phyloP scores from a whole-genome alignment of 2,113 vertebrate species.

The cattle (Bos taurus) region DNA sequence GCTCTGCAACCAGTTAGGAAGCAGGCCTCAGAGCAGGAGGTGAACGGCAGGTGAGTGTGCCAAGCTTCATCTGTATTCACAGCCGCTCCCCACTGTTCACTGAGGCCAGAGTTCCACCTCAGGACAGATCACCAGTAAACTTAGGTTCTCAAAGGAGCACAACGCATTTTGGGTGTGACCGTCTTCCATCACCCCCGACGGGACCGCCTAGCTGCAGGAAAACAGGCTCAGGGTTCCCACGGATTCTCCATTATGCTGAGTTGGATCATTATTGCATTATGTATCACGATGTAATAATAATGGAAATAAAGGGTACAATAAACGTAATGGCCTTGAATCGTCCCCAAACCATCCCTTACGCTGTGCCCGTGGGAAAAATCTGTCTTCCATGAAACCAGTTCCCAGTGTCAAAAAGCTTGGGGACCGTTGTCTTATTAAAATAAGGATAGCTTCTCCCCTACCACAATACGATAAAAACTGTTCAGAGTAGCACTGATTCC shows the following conservation, averaged over 20 bases:
- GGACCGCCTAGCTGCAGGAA: not conserved
- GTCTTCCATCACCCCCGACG: accelerated
- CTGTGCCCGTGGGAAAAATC: not conserved
- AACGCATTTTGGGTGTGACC: not conserved
- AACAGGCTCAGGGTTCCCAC: not conserved
- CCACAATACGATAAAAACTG: accelerated
- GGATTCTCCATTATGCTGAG: not conserved
- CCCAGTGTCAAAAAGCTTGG: not conserved
- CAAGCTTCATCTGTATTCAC: not conserved
- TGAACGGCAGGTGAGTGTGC: not conserved
- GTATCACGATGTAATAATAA: not conserved
- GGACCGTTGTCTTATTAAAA: not conserved
- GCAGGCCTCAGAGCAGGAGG: not conserved
- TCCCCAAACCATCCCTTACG: not conserved
- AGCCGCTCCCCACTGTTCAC: not conserved
- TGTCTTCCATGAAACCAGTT: not conserved
- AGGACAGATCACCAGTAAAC: not conserved
- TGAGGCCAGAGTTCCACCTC: not conserved
- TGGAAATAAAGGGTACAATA: not conserved
- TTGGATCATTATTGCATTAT: not conserved
- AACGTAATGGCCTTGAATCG: not conserved
- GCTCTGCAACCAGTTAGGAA: not conserved
- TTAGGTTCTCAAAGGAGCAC: not conserved
- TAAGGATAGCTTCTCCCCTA: accelerated
- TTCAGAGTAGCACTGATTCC: accelerated